phyloP scores from a whole-genome alignment of 2,113 vertebrate species.

The Lates calcarifer region DNA sequence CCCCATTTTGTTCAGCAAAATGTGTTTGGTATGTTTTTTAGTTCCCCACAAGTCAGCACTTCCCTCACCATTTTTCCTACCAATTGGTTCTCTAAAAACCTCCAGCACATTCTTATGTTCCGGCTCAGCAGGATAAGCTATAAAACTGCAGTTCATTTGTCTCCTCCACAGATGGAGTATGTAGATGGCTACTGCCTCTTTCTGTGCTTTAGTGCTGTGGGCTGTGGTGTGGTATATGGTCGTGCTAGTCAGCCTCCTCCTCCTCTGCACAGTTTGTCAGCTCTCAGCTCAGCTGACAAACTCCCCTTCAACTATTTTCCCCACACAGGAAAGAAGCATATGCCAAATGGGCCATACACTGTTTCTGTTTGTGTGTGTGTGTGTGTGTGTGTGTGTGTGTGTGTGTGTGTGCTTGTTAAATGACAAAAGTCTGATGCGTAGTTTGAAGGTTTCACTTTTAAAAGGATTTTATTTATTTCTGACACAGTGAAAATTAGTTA shows the following conservation, averaged over 20 bases:
- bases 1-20: constrained; percentile 54
- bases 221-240: constrained; percentile 63
- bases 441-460: neutral
- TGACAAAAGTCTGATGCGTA: neutral
- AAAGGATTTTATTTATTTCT: neutral
- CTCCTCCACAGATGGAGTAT: constrained; percentile 72
- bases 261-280: constrained; percentile 57
- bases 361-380: constrained; percentile 5
- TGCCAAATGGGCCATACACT: constrained; percentile 64
- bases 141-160: constrained; percentile 78
- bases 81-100: constrained; percentile 67
- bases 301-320: constrained; percentile 59
- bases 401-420: constrained; percentile 12
- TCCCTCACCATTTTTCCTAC: constrained; percentile 66
- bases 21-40: constrained; percentile 36
- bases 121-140: constrained; percentile 71
- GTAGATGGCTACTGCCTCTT: constrained; percentile 61
- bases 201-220: constrained; percentile 63
- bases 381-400: constrained; percentile 8
- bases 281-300: constrained; percentile 65
- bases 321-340: constrained; percentile 48
- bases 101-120: constrained; percentile 67
- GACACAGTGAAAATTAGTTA: neutral
- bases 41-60: constrained; percentile 68
- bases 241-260: constrained; percentile 41